Conservation (phyloP, 2,888 invertebrate genomes). For the Glyphotaelius pellucidus region DNA sequence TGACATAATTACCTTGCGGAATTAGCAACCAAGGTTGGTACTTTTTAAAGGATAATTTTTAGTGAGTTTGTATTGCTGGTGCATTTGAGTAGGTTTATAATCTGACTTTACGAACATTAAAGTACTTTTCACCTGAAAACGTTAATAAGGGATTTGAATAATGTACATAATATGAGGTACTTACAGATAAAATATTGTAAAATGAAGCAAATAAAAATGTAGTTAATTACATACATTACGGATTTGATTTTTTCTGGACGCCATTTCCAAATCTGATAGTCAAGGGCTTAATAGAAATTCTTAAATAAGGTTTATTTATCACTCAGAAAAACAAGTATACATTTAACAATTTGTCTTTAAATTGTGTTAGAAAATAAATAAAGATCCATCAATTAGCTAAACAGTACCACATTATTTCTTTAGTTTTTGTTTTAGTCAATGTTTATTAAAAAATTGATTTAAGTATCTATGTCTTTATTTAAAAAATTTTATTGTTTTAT, state of each 20-base stretch:
- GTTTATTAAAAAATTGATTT: conserved; percentile 27
- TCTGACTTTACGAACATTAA: neutral
- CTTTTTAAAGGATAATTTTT: neutral
- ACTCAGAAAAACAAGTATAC: neutral
- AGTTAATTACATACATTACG: neutral
- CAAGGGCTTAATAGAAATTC: neutral
- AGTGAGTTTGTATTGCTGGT: neutral
- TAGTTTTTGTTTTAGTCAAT: conserved; percentile 25
- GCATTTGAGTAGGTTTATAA: neutral
- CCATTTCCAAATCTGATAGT: neutral
- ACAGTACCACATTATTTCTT: neutral
- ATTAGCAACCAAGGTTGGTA: conserved; percentile 1
- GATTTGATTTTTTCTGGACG: neutral
- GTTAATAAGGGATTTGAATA: neutral
- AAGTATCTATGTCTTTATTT: conserved; percentile 23
- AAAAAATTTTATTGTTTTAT: conserved; percentile 40
- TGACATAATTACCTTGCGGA: conserved; percentile 30
- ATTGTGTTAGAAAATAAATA: neutral
- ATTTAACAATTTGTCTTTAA: neutral
- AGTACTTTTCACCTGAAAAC: neutral
- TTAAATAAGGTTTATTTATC: neutral
- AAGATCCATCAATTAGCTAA: neutral
- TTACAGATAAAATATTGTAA: neutral
- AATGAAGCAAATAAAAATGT: neutral
- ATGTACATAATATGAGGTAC: neutral